Evolutionary conservation across 2,888 invertebrate species (phyloP), one percentile per base, ranked within the genome.

Genomic region (Drosophila robusta): DNA sequence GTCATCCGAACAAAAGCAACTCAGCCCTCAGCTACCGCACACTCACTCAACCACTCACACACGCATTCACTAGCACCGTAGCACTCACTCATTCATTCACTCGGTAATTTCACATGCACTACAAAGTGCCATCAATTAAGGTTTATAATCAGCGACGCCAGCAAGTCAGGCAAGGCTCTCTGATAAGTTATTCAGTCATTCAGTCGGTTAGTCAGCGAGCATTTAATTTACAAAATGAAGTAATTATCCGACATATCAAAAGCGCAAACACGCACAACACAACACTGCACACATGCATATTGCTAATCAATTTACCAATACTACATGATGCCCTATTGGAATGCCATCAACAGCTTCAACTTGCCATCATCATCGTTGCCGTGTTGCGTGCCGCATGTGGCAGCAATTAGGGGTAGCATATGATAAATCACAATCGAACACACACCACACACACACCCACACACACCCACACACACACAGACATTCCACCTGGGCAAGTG

Each of bases 121-220:
- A 72, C 70, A 78, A 82, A 77, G 70, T 75, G 67, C 70, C 78
- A 80, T 86, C 78, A 84, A 87, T 86, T 86, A 86, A 75, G 71
- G 72, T 71, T 78, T 62, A 76, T 80, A 78, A 85, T 76, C 70
- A 68, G 62, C 47, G 39, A 18, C 18, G 46, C 18, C 29, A 34
- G 39, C 18, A 42, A 67, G 44, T 39, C 58, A 54, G 45, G 39
- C 44, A 57, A 16, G 29, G 24, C 32, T 11, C 32, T 32, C 32
- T 32, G 39, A 11, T 42, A 34, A 34, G 56, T 44, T 50, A 62
- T 24, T 32, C 56, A 51, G 34, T 66, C 50, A 55, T 41, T 18
- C 26, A 62, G 75, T 52, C 66, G 63, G 47, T 50, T 63, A 60
- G 42, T 44, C 61, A 47, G 63, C 60, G 16, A 22, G 62, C 47